Evolutionary conservation across 2,888 invertebrate genomes (phyloP), one percentile per base, ranked within the genome.

Genomic region (Junonia oenone): DNA sequence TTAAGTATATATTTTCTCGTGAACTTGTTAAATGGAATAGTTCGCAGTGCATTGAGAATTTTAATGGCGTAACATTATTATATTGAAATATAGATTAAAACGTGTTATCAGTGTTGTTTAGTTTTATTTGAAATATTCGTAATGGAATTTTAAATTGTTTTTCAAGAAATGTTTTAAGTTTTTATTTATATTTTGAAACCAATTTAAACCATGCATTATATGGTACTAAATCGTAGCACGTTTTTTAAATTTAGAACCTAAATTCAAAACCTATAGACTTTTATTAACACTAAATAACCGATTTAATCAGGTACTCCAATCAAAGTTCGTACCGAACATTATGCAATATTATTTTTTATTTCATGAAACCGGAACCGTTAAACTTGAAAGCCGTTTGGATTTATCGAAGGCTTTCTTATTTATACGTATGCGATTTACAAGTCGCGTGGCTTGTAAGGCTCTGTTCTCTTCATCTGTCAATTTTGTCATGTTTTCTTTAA

Each of bases 401-500:
- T 22, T 11, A n/a, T 33, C n/a, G n/a, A 33, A 11, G 6, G n/a
- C 15, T 46, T 46, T 46, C 29, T 46, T 26, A 29, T 46, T 15
- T 29, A 46, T 29, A 31, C 13, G 6, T 3, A 26, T 14, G 15
- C 40, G 40, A 26, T 3, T 26, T 13, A 3, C 8, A 2, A 29
- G 15, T 29, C 29, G 31, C 15, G 15, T 31, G 29, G 6, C 31
- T 26, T 9, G 5, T 48, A 9, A 13, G 6, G 15, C 49, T 47
- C 38, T 46, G 9, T 48, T 48, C 14, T 40, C 50, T 48, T 45
- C 48, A 43, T 54, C 48, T 49, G 43, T 54, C 45, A 49, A 49
- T 53, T 51, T 27, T 50, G 52, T 37, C 55, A 46, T 49, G 52
- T 55, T 51, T 37, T 45, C 40, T 37, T 33, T 33, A 45, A 56